Evolutionary conservation across 2,113 vertebrate genomes (phyloP), one percentile per base, ranked within the genome.

Genomic region (Neolamprologus ventralis): DNA sequence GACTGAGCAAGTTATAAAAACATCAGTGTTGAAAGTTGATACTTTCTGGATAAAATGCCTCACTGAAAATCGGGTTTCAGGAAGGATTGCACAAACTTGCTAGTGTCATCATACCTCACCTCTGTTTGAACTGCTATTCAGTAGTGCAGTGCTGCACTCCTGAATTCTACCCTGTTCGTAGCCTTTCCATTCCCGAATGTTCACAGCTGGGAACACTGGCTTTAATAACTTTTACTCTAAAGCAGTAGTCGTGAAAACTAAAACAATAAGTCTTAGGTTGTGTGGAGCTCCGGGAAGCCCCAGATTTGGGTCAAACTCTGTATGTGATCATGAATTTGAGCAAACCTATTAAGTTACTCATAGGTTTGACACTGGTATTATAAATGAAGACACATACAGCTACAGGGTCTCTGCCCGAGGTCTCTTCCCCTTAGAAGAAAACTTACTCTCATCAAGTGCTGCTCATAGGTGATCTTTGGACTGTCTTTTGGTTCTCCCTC

Each of bases 181-280:
- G 21, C 21, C 8, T 45, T 45, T 45, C 40, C 40, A 2, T 75
- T 19, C 42, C 23, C 0, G 0, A 28, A 45, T 45, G 13, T 47
- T 47, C 40, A 75, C 23, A 75, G 16, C 42, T 75, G 71, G 26
- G 8, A 2, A 31, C 26, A 78, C 2, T 78, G 9, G 42, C 0
- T 78, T 78, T 31, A 19, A 75, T 75, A 17, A 28, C 9, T 1
- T 75, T 49, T 31, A 49, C 42, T 75, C 71, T 28, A 11, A 19
- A 49, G 42, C 13, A 31, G 4, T 19, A 49, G 23, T 47, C 1
- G 2, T 47, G 42, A 75, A 2, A 49, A 49, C 16, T 4, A 19
- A 49, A 73, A 75, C 68, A 75, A 75, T 19, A 7, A 26, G 37
- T 14, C 0, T 47, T 28, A 26, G 21, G 21, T 45, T 42, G 1